Conservation (phyloP, 2,797 vertebrate species). For the Neosilurus mollespiculum region DNA sequence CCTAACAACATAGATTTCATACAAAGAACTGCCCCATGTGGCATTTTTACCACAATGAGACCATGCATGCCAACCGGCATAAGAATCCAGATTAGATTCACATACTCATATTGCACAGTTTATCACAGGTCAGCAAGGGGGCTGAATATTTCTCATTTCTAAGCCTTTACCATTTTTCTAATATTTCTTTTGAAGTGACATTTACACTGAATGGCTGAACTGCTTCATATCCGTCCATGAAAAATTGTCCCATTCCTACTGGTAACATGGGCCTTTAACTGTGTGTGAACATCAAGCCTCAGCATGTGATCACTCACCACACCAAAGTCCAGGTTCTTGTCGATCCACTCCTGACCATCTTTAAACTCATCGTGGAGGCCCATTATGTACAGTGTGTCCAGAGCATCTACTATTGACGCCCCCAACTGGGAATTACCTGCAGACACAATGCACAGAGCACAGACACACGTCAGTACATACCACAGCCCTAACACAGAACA, state of each 20-base stretch:
- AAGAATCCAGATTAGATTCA: neutral
- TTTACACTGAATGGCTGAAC: neutral
- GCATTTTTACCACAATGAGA: conserved; percentile 16
- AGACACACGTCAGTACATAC: neutral
- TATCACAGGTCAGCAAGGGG: neutral
- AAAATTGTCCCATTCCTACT: neutral
- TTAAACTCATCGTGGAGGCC: conserved; percentile 95
- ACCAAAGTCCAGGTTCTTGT: conserved; percentile 93
- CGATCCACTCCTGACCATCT: conserved; percentile 95
- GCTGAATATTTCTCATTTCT: neutral
- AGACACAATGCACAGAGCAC: neutral
- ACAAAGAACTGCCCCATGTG: conserved; percentile 49
- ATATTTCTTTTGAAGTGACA: neutral
- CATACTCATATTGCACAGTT: no score
- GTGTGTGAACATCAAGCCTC: neutral
- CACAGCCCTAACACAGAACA: no score
- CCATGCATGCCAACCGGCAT: conserved; percentile 10
- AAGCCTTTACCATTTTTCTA: neutral
- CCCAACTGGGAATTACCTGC: conserved; percentile 94
- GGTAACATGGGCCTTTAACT: neutral
- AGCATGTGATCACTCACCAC: conserved; percentile 79
- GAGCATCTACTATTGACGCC: conserved; percentile 93
- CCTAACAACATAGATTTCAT: conserved; percentile 52
- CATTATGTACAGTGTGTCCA: conserved; percentile 98
- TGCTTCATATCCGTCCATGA: neutral